Evolutionary conservation across 2,113 vertebrate genomes (phyloP), one percentile per base, ranked within the genome.

Genomic region (Calcarius ornatus): DNA sequence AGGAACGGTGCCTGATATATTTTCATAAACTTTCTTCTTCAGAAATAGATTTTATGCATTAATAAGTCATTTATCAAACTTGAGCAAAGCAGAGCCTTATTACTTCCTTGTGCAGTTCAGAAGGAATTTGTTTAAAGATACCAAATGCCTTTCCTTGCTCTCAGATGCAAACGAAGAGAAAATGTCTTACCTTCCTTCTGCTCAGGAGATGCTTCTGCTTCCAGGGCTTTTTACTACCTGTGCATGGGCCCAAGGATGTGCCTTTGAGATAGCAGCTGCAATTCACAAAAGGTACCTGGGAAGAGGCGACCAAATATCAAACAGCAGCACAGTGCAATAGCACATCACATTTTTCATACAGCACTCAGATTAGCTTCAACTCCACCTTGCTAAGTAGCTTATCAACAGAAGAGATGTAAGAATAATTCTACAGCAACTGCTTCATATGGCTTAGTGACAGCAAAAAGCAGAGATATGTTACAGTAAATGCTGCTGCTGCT

Each of bases 381-480:
- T 84, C 94, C 12, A 37, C 78, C 90, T 86, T 35, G 65, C 59
- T 96, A 94, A 95, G 95, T 81, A 94, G 88, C 93, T 97, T 94
- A 94, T 93, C 69, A 42, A 50, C 35, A 60, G 63, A 42, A 59
- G 77, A 95, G 89, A 94, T 72, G 60, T 57, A 75, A 82, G 88
- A 76, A 70, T 86, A 91, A 97, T 86, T 64, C 77, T 68, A 13
- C 42, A 35, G 78, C 87, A 77, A 78, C 78, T 42, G 63, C 87
- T 86, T 91, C 81, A 2, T 59, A 24, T 23, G 87, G 91, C 93
- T 96, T 82, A 89, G 94, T 50, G 92, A 70, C 79, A 71, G 89
- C 35, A 88, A 85, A 75, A 75, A 64, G 35, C 48, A 78, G 60
- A 83, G 82, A 83, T 86, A 53, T 25, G 37, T 90, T 50, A 37